Base-by-base conservation (phyloP, 2,113 vertebrate genomes). In the Physeter macrocephalus region DNA sequence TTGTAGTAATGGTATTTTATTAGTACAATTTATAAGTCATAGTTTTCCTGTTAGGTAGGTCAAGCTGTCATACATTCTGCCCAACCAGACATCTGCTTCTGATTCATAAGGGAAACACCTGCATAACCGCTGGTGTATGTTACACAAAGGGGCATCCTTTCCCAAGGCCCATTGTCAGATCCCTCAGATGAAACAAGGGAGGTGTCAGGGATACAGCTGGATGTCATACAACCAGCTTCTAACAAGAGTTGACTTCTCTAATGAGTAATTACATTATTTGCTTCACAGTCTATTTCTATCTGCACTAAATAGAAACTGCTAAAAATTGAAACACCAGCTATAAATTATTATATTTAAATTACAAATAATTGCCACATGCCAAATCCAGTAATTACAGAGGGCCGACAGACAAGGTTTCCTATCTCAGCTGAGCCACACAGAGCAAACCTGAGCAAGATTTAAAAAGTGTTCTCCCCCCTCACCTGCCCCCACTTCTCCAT, bases 101-200 rank as follows among this genome's bases (percentile, higher is more conserved):
- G 90, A 97, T 67, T 89, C 88, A 88, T 57, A 75, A 90, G 82
- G 59, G 96, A 98, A 98, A 94, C 96, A 97, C 96, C 97, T 97
- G 97, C 93, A 86, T 46, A 43, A 34, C n/a, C 8, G 12, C 61
- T 36, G 61, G 29, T 84, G 61, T 88, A 3, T 81, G 5, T 93
- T 81, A 88, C 92, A 95, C 96, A 92, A 88, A 97, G 92, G 67
- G 46, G 69, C 84, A 93, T 93, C 96, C 95, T 96, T 97, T 96
- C 84, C 90, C 88, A 93, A 92, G 88, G 29, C 23, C 80, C 59
- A 46, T 36, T 95, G 93, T 97, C 88, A 95, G 75, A 93, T 64
- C 81, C 62, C 57, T 92, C 49, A 36, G 4, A 49, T 34, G 66
- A 84, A 96, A 96, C 69, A 94, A 77, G n/a, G 31, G 84, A 97